Base-by-base conservation (phyloP, 1,140 invertebrate genomes). In the Xylocopa sonorina region DNA sequence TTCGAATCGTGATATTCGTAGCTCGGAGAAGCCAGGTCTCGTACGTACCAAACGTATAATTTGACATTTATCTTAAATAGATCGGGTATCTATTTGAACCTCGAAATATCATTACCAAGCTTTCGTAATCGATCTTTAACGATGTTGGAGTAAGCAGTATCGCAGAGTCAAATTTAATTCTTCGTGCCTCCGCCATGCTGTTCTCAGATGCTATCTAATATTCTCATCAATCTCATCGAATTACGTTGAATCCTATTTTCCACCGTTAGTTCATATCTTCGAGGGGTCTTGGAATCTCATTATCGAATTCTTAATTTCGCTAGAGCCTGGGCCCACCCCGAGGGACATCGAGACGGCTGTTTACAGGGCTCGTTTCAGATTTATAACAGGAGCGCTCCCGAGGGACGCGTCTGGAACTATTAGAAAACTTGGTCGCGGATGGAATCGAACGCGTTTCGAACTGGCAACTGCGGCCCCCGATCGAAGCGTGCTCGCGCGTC, bases 401-500 rank as follows among this genome's bases (percentile, higher is more conserved):
- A n/a, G 21, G 34, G n/a, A 1, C 27, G 14, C 60, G 16, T 66
- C 41, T 38, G 51, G 41, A 50, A 55, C 62, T 78, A 82, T 78
- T 51, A 50, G 32, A 48, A 64, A 82, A 64, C 58, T 80, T 57
- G 21, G 32, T 12, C 27, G 32, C 21, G 69, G 41, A 43, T 32
- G n/a, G 48, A 41, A 48, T 10, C 50, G 38, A n/a, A 46, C n/a
- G 21, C 12, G 21, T 5, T 29, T 79, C 41, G 38, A 82, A 68
- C 62, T 73, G 24, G 46, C 27, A 67, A 78, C 46, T 78, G 62
- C 48, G 24, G 32, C 67, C 46, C 51, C 41, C 81, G 67, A 83
- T 83, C 73, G 73, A 78, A 78, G 38, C 81, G 80, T 71, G 43
- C 69, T 38, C 18, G 41, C 63, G 67, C 48, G 62, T 67, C 32